A percentile compares a stretch with the other conserved stretches of the same genome.
phyloP scores from a whole-genome alignment of 2,888 invertebrate species.

The Endotricha flammealis region DNA sequence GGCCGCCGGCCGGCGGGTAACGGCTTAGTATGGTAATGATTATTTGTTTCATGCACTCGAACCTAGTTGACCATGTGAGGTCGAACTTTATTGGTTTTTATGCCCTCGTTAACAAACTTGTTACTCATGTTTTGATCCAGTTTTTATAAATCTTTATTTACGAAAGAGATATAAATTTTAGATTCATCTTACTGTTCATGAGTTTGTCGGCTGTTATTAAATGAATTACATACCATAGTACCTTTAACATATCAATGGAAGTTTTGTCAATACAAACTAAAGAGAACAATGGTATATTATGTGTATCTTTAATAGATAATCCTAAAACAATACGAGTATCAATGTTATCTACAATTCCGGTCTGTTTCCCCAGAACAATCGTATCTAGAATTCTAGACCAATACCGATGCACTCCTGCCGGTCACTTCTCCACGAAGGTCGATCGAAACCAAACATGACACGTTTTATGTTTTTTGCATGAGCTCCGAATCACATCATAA shows the following conservation, averaged over 20 bases:
- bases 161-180: too few relatives aligned
- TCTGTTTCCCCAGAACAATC: slow-evolving; percentile 36
- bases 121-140: too few relatives aligned
- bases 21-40: slow-evolving; percentile 52
- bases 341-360: slow-evolving; percentile 36
- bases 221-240: too few relatives aligned
- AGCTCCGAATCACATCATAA: slow-evolving; percentile 34
- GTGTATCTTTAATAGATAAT: background rate
- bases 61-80: slow-evolving; percentile 21
- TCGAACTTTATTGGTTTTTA: slow-evolving; percentile 35
- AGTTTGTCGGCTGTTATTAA: too few relatives aligned
- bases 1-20: slow-evolving; percentile 48
- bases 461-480: slow-evolving; percentile 34
- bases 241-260: too few relatives aligned
- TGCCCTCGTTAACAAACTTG: too few relatives aligned
- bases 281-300: background rate
- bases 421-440: slow-evolving; percentile 22
- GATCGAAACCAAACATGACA: slow-evolving; percentile 34
- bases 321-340: slow-evolving; percentile 31
- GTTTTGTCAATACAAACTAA: too few relatives aligned
- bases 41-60: slow-evolving; percentile 33
- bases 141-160: too few relatives aligned
- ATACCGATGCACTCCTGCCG: slow-evolving; percentile 15
- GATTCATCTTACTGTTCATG: too few relatives aligned
- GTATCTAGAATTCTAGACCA: slow-evolving; percentile 32